Conservation (phyloP, 2,113 vertebrate species). For the Sminthopsis crassicaudata region DNA sequence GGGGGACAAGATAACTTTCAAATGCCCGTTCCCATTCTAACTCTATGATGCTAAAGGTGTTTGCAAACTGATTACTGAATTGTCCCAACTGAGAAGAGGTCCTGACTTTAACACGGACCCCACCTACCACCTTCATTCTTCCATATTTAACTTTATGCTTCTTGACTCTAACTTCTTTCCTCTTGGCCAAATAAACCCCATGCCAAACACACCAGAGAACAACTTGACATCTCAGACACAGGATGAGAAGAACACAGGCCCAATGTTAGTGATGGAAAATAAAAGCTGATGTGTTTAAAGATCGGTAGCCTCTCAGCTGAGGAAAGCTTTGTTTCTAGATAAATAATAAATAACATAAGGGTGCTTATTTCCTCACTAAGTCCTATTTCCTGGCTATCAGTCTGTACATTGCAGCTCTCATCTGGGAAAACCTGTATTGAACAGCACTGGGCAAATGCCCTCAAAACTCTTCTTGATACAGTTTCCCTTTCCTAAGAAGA, state of each 20-base stretch:
- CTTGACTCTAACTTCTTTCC: neutral
- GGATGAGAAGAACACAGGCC: neutral
- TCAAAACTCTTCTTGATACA: slow-evolving; percentile 6
- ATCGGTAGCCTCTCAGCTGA: slow-evolving; percentile 64
- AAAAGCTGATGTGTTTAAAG: slow-evolving; percentile 51
- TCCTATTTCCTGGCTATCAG: slow-evolving; percentile 59
- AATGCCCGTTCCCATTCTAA: neutral
- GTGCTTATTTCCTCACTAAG: slow-evolving; percentile 58
- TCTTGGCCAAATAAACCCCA: neutral
- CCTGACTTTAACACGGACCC: neutral
- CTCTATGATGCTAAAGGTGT: neutral
- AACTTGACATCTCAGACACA: neutral
- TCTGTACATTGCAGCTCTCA: neutral
- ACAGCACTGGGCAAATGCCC: neutral
- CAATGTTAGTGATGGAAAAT: slow-evolving; percentile 58
- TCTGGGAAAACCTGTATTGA: neutral
- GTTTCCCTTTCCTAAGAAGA: slow-evolving; percentile 20
- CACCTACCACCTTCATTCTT: neutral
- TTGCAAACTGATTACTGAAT: neutral
- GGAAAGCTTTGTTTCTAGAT: slow-evolving; percentile 65
- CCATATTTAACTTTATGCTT: neutral
- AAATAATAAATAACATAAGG: slow-evolving; percentile 69
- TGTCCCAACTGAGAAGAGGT: neutral
- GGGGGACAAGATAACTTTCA: neutral
- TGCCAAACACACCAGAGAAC: neutral